A percentile compares a stretch with the other conserved stretches of the same genome.
Evolutionary conservation across 2,888 invertebrate genomes (phyloP).

Genomic region (Macroteleia sp.): DNA sequence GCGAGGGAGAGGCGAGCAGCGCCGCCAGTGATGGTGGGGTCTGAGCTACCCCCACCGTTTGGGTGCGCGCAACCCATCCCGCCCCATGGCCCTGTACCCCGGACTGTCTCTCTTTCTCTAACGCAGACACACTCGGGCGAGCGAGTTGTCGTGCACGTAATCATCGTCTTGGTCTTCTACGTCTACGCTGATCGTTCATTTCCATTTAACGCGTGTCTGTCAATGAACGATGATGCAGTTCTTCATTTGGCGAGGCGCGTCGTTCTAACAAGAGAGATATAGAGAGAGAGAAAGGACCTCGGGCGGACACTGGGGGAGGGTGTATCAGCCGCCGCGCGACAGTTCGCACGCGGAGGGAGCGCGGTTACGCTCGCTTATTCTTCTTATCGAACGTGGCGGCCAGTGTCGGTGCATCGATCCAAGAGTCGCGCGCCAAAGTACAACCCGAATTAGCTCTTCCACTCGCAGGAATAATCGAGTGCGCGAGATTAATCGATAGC

Average conservation of each 20-base stretch:
- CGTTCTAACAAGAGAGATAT: not conserved
- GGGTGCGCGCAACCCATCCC: conserved; percentile 35
- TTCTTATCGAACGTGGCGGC: conserved; percentile 48
- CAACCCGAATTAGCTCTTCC: conserved; percentile 47
- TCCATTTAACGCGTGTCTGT: conserved; percentile 59
- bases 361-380: conserved; percentile 33
- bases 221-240: conserved; percentile 49
- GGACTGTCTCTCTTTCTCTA: conserved; percentile 28
- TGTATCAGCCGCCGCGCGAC: conserved; percentile 21
- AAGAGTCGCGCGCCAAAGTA: conserved; percentile 46
- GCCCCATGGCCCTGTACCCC: conserved; percentile 27
- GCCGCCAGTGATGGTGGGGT: conserved; percentile 32
- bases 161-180: conserved; percentile 1
- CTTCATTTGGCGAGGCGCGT: conserved; percentile 21
- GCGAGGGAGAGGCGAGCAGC: conserved; percentile 34
- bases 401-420: conserved; percentile 56
- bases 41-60: conserved; percentile 41
- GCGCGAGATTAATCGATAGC: conserved; percentile 55
- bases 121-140: conserved; percentile 44
- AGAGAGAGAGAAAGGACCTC: not conserved
- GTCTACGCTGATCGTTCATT: conserved; percentile 33
- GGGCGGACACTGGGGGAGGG: conserved; percentile 23
- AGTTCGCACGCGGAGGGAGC: conserved; percentile 29
- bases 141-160: conserved; percentile 15
- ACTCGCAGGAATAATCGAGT: conserved; percentile 48